Conservation (phyloP, 1,140 invertebrate genomes). For the Ooceraea biroi region DNA sequence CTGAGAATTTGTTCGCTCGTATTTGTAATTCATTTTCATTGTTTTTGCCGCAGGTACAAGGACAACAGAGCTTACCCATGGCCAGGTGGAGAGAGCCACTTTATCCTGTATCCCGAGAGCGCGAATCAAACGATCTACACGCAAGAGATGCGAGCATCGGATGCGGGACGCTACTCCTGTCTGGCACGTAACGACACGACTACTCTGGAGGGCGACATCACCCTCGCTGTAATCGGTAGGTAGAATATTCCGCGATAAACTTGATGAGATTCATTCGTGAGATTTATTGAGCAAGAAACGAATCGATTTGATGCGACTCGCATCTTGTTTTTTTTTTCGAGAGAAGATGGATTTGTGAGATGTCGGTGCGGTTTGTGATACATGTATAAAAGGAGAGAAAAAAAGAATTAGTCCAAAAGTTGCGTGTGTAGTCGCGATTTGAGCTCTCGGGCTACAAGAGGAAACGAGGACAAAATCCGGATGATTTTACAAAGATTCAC, state of each 20-base stretch:
- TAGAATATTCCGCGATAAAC: slow-evolving; percentile 65
- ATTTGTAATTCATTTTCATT: slow-evolving; percentile 11
- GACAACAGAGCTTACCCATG: slow-evolving; percentile 92
- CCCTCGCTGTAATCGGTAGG: slow-evolving; percentile 89
- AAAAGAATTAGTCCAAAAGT: slow-evolving; percentile 18
- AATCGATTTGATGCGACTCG: too few species aligned
- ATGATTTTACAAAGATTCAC: slow-evolving; percentile 36
- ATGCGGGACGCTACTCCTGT: slow-evolving; percentile 91
- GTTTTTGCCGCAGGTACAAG: slow-evolving; percentile 89
- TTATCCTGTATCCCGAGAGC: slow-evolving; percentile 92
- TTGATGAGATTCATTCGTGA: slow-evolving; percentile 5
- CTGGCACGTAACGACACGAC: slow-evolving; percentile 90
- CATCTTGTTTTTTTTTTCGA: too few species aligned
- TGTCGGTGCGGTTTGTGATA: slow-evolving; percentile 30
- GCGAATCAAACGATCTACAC: slow-evolving; percentile 93
- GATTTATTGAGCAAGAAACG: too few species aligned
- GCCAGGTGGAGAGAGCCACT: slow-evolving; percentile 89
- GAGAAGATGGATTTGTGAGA: too few species aligned
- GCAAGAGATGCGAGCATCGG: slow-evolving; percentile 87
- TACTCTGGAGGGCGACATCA: slow-evolving; percentile 88
- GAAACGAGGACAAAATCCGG: slow-evolving; percentile 24
- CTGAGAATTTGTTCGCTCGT: neutral
- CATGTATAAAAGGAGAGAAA: slow-evolving; percentile 2
- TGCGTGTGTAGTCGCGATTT: neutral
- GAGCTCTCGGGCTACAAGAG: slow-evolving; percentile 8